A percentile compares a stretch with the other conserved stretches of the same genome.
These are phyloP conservation scores for Acronicta alni DNA, from an alignment of 2,888 invertebrate species.

Conservation along the genomic window DNA sequence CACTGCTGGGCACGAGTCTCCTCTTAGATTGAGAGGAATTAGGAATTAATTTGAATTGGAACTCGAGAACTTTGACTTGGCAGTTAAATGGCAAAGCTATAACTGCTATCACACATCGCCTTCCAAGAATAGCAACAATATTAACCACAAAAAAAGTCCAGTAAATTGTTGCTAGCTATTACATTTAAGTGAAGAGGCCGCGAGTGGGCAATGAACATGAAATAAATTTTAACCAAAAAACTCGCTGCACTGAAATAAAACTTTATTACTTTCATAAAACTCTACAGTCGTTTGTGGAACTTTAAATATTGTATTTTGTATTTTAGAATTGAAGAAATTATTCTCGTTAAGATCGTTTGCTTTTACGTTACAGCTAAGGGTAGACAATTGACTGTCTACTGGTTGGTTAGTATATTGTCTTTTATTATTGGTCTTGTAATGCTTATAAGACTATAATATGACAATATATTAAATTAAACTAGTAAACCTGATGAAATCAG, in stretches of 20 bases:
- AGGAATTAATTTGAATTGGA: too few relatives aligned
- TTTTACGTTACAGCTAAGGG: not conserved
- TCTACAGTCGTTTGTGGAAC: slow-evolving; percentile 41
- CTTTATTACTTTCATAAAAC: slow-evolving; percentile 50
- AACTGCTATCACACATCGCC: slow-evolving; percentile 19
- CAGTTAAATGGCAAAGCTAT: too few relatives aligned
- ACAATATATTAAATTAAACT: too few relatives aligned
- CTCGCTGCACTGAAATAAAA: slow-evolving; percentile 50
- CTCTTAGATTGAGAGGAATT: too few relatives aligned
- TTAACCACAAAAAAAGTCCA: slow-evolving; percentile 28
- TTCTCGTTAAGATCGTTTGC: slow-evolving; percentile 6
- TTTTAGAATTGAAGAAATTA: slow-evolving; percentile 20
- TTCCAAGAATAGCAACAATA: slow-evolving; percentile 4
- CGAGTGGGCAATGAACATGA: slow-evolving; percentile 39
- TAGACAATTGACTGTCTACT: not conserved
- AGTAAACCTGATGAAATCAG: too few relatives aligned
- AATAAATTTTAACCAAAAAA: slow-evolving; percentile 52
- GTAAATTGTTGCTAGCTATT: slow-evolving; percentile 43
- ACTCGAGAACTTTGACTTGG: too few relatives aligned
- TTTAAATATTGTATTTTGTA: slow-evolving; percentile 39
- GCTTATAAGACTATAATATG: too few relatives aligned
- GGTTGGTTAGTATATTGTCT: not conserved
- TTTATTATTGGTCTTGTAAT: too few relatives aligned
- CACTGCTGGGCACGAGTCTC: too few relatives aligned
- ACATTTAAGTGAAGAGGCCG: slow-evolving; percentile 22